Conservation (phyloP, 2,797 vertebrate genomes). For the Glyptemys insculpta region DNA sequence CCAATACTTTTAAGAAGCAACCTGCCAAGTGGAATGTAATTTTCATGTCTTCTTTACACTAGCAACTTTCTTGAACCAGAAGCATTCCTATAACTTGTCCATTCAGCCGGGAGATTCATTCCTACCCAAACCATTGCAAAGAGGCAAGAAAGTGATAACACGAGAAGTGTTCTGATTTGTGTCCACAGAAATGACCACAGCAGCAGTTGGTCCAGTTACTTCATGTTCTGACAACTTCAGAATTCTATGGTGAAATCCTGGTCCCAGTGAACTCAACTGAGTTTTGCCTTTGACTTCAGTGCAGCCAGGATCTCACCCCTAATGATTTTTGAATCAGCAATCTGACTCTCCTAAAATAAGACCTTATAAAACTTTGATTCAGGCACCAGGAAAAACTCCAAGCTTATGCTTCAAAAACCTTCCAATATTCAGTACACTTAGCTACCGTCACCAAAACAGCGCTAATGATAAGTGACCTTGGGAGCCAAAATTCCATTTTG, state of each 20-base stretch:
- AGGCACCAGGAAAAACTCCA: background rate
- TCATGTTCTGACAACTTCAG: background rate
- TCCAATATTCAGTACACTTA: background rate
- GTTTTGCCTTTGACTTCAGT: rapidly evolving
- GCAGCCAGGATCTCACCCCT: background rate
- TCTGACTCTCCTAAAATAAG: background rate
- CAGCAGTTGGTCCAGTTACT: background rate
- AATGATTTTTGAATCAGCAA: background rate
- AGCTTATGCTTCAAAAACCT: background rate
- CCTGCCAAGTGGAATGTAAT: background rate
- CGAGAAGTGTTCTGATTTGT: background rate
- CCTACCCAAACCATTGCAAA: background rate
- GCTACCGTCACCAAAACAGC: background rate
- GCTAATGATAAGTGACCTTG: background rate
- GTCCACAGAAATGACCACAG: rapidly evolving
- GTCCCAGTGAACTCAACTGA: background rate
- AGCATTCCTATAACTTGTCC: background rate
- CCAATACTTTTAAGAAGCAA: rapidly evolving
- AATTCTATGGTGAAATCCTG: background rate
- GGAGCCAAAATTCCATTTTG: background rate
- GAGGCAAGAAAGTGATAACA: background rate
- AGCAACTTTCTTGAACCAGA: background rate
- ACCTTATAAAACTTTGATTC: background rate
- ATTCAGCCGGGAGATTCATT: background rate
- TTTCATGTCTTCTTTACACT: background rate